phyloP scores from a whole-genome alignment of 1,140 invertebrate species.

The Batillaria attramentaria region DNA sequence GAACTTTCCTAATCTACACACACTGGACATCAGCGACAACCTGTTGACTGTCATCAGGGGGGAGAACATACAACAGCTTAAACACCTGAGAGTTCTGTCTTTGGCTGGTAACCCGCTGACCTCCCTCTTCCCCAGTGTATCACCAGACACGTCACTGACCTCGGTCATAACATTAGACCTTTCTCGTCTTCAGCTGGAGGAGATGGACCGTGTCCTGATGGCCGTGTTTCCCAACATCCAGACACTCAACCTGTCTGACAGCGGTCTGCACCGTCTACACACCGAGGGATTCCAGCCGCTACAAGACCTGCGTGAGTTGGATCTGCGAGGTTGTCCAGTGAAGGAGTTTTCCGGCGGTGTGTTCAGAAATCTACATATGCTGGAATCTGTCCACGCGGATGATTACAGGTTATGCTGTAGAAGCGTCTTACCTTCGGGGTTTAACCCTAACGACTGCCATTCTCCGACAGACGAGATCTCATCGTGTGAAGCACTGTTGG shows the following conservation, averaged over 20 bases:
- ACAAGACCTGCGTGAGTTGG: slow-evolving; percentile 14
- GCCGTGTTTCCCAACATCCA: background rate
- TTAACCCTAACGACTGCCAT: slow-evolving; percentile 38
- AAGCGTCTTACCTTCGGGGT: slow-evolving; percentile 6
- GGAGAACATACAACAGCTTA: background rate
- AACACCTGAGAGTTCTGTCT: background rate
- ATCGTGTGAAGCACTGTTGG: slow-evolving; percentile 48
- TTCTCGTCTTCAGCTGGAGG: background rate
- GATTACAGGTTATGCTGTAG: slow-evolving; percentile 47
- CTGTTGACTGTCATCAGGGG: background rate
- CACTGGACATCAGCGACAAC: background rate
- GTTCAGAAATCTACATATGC: slow-evolving; percentile 33
- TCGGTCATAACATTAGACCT: background rate
- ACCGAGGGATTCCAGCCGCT: slow-evolving; percentile 22
- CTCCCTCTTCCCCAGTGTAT: background rate
- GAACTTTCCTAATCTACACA: background rate
- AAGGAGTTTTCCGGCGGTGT: slow-evolving; percentile 25
- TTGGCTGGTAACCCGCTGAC: background rate
- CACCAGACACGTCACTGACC: too few species aligned
- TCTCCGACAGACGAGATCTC: slow-evolving; percentile 40
- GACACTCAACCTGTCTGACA: slow-evolving; percentile 34
- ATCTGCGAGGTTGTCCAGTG: slow-evolving; percentile 34
- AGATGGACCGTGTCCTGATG: background rate
- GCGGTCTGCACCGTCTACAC: background rate
- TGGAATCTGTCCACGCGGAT: slow-evolving; percentile 39